Base-by-base conservation (phyloP, 1,140 invertebrate species). In the Ceratina australensis region DNA sequence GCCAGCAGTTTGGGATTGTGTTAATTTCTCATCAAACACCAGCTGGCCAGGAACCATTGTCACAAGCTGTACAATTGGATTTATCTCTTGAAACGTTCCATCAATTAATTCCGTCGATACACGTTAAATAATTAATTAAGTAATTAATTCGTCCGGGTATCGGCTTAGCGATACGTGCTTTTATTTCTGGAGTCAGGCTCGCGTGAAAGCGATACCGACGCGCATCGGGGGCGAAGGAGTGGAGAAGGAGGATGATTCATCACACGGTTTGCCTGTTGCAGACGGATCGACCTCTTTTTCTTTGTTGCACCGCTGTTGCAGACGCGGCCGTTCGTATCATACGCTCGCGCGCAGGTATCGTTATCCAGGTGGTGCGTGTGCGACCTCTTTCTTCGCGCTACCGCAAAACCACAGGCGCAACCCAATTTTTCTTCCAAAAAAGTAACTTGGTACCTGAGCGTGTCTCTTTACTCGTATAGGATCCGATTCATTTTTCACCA, bases 211-310 rank as follows among this genome's bases (percentile, higher is more conserved):
- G 67, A 60, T 56, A 71, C 57, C 16, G 66, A 47, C 50, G 16
- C 59, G 33, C 24, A 18, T 16, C 59, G 56, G 72, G 78, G 33
- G 33, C 33, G 33, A 42, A 42, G 33, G 33, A 42, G 33, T 8
- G 33, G 33, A 42, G 33, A 10, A 42, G 33, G 22, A 80, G 26
- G 85, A 76, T 87, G 87, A 85, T 84, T 87, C 86, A 87, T 86
- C 86, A 78, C 75, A 75, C 71, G 33, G 33, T 81, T 77, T 33
- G 72, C 49, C 59, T 68, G 73, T 65, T 65, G 77, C 86, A 86
- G 83, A 88, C 85, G 81, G 69, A 85, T 87, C 84, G 74, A 76
- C 66, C 74, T 76, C 87, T 86, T 87, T 84, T 84, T 42, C 33
- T 42, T 42, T 42, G 33, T 42, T 42, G 33, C 33, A 42, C 33